A percentile compares a stretch with the other conserved stretches of the same genome.
These are phyloP conservation scores for Zonitis immaculata DNA, from an alignment of 2,888 invertebrate genomes.

Conservation along the genomic window DNA sequence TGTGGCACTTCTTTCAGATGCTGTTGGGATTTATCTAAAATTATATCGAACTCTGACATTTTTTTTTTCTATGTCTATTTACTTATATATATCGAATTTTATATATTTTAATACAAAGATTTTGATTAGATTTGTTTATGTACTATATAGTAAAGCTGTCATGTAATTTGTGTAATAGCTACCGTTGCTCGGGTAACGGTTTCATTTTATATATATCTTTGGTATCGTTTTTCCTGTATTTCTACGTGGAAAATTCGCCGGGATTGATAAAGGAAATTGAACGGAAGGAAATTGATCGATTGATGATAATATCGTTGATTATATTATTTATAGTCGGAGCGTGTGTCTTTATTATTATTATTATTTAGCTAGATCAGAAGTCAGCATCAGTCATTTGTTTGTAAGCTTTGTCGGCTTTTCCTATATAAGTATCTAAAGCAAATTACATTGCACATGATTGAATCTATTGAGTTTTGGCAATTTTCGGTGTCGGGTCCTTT, in stretches of 20 bases:
- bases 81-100: too few relatives aligned
- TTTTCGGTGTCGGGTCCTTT: slow-evolving; percentile 34
- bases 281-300: too few relatives aligned
- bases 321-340: background rate
- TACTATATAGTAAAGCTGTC: too few relatives aligned
- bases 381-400: background rate
- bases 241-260: too few relatives aligned
- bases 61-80: too few relatives aligned
- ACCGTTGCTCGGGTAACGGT: too few relatives aligned
- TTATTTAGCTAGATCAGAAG: background rate
- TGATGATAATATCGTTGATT: background rate
- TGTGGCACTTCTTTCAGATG: slow-evolving; percentile 40
- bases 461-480: slow-evolving; percentile 37
- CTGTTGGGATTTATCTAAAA: slow-evolving; percentile 43
- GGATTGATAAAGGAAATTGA: too few relatives aligned
- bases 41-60: slow-evolving; percentile 40
- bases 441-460: slow-evolving; percentile 45
- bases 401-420: background rate
- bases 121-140: background rate
- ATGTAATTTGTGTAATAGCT: too few relatives aligned
- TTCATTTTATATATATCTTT: too few relatives aligned
- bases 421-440: slow-evolving; percentile 29
- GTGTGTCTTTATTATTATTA: too few relatives aligned
- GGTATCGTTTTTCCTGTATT: too few relatives aligned
- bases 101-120: background rate